Evolutionary conservation across 2,797 vertebrate genomes (phyloP).

Genomic region (Dipus sagitta): DNA sequence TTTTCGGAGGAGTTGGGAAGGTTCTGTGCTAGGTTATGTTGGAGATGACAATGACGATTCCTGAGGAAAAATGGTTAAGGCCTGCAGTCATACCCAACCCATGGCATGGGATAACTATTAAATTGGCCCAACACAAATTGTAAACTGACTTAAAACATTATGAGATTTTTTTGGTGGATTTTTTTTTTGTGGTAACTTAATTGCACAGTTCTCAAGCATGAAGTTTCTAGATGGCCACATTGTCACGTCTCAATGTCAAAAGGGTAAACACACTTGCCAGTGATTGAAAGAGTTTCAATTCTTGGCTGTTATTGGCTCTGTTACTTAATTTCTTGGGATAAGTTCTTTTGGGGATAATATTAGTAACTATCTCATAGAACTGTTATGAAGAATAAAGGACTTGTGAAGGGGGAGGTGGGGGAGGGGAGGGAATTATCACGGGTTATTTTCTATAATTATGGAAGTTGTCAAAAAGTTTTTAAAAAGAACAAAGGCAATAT

Average conservation of each 20-base stretch:
- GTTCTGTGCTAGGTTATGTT: neutral
- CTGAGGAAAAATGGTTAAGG: neutral
- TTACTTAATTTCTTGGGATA: conserved; percentile 33
- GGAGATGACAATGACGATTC: neutral
- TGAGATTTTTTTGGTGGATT: too few species aligned
- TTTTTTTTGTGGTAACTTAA: too few species aligned
- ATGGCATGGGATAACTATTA: too few species aligned
- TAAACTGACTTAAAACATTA: too few species aligned
- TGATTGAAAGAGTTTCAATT: conserved; percentile 20
- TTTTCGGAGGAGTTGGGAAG: neutral
- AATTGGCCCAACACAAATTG: too few species aligned
- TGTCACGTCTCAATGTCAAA: too few species aligned
- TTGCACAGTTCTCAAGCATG: too few species aligned
- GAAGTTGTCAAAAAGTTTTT: too few species aligned
- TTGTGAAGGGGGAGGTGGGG: too few species aligned
- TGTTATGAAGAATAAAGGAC: neutral
- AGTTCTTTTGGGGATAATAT: neutral
- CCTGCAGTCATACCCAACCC: neutral
- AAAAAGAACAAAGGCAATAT: neutral
- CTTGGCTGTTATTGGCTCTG: neutral
- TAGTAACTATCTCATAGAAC: conserved; percentile 7
- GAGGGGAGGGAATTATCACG: too few species aligned
- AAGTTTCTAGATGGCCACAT: too few species aligned
- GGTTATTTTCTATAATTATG: too few species aligned
- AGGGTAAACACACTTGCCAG: neutral